Evolutionary conservation across 2,113 vertebrate species (phyloP).

Genomic region (Vulpes ferrilata): DNA sequence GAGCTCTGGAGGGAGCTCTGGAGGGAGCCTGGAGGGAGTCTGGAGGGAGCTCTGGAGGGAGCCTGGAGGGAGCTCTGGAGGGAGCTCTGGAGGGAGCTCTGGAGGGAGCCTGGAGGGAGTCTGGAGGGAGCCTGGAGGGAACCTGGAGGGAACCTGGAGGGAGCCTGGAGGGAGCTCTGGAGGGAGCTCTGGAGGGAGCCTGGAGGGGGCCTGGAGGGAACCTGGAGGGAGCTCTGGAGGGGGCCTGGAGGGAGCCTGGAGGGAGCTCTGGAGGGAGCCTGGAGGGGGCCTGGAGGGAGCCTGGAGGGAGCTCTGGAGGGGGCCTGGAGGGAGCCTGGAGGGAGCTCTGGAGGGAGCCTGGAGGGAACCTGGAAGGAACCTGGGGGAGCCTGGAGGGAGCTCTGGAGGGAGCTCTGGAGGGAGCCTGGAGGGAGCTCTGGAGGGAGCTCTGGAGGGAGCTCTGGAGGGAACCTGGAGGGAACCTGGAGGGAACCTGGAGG

Average conservation of each 20-base stretch:
- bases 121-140: too few relatives aligned
- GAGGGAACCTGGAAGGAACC: neutral
- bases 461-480: neutral
- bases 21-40: neutral
- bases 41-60: neutral
- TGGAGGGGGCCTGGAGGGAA: neutral
- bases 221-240: too few relatives aligned
- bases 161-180: too few relatives aligned
- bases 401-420: neutral
- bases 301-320: too few relatives aligned
- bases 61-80: too few relatives aligned
- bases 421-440: neutral
- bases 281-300: neutral
- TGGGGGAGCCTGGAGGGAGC: too few relatives aligned
- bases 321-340: neutral
- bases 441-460: neutral
- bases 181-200: too few relatives aligned
- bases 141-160: neutral
- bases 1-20: neutral
- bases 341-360: too few relatives aligned
- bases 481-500: too few relatives aligned
- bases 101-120: neutral
- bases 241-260: neutral
- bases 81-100: neutral
- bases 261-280: neutral